Conservation (phyloP, 2,888 invertebrate genomes). For the Phortica magna region DNA sequence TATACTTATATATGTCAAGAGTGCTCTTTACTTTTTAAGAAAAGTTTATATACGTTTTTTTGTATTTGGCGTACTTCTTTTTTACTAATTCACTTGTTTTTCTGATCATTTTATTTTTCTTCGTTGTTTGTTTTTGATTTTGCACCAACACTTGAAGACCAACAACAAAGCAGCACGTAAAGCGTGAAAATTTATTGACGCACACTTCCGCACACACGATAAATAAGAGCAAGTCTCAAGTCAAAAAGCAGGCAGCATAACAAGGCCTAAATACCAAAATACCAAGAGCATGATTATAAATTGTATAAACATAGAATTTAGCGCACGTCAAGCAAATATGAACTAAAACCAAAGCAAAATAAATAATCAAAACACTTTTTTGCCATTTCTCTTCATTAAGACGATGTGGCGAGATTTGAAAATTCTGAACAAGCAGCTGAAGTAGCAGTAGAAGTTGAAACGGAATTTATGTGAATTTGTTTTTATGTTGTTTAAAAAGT, state of each 20-base stretch:
- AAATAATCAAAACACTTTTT: constrained; percentile 59
- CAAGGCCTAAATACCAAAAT: constrained; percentile 41
- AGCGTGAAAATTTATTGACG: constrained; percentile 67
- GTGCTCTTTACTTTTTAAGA: too few relatives aligned
- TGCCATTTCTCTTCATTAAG: constrained; percentile 68
- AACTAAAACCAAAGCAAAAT: constrained; percentile 21
- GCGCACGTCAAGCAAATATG: neutral
- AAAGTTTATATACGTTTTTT: too few relatives aligned
- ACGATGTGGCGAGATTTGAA: neutral
- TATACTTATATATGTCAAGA: too few relatives aligned
- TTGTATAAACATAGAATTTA: neutral
- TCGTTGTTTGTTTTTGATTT: neutral
- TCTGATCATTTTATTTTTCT: neutral
- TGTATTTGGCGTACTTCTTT: neutral
- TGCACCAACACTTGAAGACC: constrained; percentile 18
- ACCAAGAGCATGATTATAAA: constrained; percentile 35
- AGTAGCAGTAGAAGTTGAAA: constrained; percentile 1
- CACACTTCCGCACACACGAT: constrained; percentile 62
- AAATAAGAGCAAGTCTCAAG: constrained; percentile 29
- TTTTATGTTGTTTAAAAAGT: neutral
- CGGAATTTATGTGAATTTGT: constrained; percentile 4
- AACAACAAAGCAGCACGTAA: constrained; percentile 52
- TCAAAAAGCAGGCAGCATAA: neutral
- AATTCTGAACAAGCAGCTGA: neutral
- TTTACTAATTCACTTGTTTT: neutral